Conservation (phyloP, 2,888 invertebrate genomes). For the Epirrita christyi region DNA sequence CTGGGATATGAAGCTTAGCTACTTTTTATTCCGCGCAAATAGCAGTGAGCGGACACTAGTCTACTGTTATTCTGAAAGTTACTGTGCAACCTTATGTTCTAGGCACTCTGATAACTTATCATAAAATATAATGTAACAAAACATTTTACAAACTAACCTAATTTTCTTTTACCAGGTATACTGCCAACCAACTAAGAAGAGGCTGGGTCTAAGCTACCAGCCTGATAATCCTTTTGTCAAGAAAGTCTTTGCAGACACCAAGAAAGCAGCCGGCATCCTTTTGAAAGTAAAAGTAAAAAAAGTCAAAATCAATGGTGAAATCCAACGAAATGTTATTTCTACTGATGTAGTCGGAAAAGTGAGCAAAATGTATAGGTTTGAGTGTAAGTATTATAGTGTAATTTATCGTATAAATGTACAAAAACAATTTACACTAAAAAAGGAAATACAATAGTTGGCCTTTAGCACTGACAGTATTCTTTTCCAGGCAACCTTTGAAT, state of each 20-base stretch:
- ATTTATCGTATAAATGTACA: no score
- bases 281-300: conserved; percentile 89
- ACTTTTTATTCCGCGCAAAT: no score
- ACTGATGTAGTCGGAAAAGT: conserved; percentile 86
- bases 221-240: conserved; percentile 93
- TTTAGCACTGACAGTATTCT: no score
- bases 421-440: no score
- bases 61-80: no score
- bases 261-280: conserved; percentile 88
- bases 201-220: conserved; percentile 91
- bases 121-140: background rate
- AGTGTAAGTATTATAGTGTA: conserved; percentile 78
- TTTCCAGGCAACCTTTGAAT: no score
- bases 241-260: conserved; percentile 89
- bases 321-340: conserved; percentile 70
- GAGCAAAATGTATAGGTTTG: conserved; percentile 86
- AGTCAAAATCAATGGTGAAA: conserved; percentile 64
- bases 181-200: conserved; percentile 76
- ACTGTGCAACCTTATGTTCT: no score
- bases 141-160: background rate
- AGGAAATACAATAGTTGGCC: no score
- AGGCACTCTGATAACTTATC: no score
- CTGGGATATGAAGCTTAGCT: no score
- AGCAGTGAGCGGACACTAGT: no score
- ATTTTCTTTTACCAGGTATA: conserved; percentile 51